Percentiles rank a stretch among this genome's conserved stretches.
Conservation (phyloP, 37 sponge, comb jelly and placozoan species). For the Aplysina aerophoba region DNA sequence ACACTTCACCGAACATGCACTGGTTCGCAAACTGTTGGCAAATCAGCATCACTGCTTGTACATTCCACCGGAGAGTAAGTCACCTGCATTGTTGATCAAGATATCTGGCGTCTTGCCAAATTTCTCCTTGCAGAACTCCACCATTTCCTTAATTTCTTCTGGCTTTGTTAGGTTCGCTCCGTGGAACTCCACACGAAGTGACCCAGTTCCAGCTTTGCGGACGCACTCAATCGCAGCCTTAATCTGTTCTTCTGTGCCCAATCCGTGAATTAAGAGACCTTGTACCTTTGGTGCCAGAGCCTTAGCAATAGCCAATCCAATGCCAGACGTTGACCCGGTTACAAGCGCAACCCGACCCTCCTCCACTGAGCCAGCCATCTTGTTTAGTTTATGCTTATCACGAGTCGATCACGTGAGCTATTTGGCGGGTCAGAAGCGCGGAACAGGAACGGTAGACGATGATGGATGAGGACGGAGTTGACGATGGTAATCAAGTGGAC, state of each 20-base stretch:
- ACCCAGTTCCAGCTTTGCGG: not conserved
- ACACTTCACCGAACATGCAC: no score
- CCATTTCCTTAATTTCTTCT: slow-evolving; percentile 52
- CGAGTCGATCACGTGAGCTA: no score
- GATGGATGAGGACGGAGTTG: no score
- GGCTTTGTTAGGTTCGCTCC: slow-evolving; percentile 62
- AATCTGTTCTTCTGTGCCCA: slow-evolving; percentile 1
- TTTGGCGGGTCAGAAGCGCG: no score
- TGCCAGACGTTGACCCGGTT: slow-evolving; percentile 83
- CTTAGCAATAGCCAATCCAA: slow-evolving; percentile 69
- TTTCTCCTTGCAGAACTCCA: slow-evolving; percentile 41
- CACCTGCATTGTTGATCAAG: slow-evolving; percentile 86
- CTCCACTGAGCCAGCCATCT: not conserved
- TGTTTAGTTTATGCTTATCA: no score
- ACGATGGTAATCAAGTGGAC: no score
- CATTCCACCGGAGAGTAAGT: not conserved
- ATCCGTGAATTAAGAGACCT: not conserved
- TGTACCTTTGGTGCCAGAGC: not conserved
- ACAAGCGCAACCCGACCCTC: slow-evolving; percentile 57
- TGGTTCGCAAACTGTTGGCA: no score
- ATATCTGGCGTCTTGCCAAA: slow-evolving; percentile 62
- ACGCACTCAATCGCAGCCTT: slow-evolving; percentile 30
- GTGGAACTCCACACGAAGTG: slow-evolving; percentile 42
- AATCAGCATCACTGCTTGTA: no score
- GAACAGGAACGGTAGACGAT: no score